A percentile compares a stretch with the other conserved stretches of the same genome.
Evolutionary conservation across 2,113 vertebrate species (phyloP).

Genomic region (Anolis carolinensis): DNA sequence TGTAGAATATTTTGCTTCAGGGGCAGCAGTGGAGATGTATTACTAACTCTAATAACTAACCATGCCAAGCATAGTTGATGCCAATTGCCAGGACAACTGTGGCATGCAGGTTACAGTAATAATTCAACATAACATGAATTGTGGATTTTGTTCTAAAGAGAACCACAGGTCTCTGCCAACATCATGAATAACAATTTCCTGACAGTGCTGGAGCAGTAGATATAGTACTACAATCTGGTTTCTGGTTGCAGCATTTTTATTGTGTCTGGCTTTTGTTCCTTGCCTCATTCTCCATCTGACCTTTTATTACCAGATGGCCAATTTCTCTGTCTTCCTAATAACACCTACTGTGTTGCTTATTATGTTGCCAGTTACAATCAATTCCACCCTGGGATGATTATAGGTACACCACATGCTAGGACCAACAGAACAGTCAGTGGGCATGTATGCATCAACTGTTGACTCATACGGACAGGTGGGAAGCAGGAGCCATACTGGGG

Average conservation of each 20-base stretch:
- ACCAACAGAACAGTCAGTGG: not conserved
- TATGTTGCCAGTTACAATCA: rapidly evolving
- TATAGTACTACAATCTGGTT: not conserved
- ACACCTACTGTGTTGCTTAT: not conserved
- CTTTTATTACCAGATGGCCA: not conserved
- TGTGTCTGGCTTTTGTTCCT: not conserved
- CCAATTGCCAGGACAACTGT: not conserved
- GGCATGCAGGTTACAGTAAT: not conserved
- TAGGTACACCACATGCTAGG: slow-evolving; percentile 3
- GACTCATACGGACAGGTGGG: not conserved
- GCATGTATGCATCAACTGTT: not conserved
- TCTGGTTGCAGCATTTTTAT: not conserved
- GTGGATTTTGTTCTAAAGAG: not conserved
- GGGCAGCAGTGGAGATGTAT: no score
- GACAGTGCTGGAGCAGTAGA: no score
- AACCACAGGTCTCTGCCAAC: not conserved
- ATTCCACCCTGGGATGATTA: not conserved
- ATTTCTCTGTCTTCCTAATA: not conserved
- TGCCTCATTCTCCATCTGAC: rapidly evolving
- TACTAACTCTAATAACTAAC: not conserved
- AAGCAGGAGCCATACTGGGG: not conserved
- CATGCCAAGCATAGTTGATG: not conserved
- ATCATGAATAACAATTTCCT: not conserved
- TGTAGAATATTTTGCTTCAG: not conserved
- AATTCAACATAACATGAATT: not conserved